Conservation (phyloP, 2,797 vertebrate species). For the Trachops cirrhosus region DNA sequence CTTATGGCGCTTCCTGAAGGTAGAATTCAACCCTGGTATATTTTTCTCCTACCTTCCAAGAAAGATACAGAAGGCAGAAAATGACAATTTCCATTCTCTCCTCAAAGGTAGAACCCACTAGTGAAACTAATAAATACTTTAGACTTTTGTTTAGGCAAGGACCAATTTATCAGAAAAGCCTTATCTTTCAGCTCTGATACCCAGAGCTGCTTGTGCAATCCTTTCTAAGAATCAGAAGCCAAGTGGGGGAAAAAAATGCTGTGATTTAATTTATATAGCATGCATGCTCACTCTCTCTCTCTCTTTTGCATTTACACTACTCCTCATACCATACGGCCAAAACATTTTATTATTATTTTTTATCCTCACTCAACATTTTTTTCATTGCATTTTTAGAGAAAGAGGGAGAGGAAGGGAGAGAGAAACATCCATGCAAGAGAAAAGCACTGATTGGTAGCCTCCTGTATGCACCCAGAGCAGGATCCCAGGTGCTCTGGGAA, state of each 20-base stretch:
- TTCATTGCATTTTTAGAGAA: no score
- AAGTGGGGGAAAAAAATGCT: not conserved
- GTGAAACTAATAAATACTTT: constrained; percentile 16
- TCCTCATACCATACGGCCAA: not conserved
- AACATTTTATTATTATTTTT: not conserved
- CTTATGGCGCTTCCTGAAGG: not conserved
- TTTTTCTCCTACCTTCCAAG: not conserved
- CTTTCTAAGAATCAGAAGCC: not conserved
- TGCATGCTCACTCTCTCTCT: not conserved
- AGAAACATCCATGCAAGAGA: no score
- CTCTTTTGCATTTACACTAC: not conserved
- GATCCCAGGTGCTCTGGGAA: no score
- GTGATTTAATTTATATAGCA: not conserved
- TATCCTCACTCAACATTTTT: no score
- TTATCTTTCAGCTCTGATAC: not conserved
- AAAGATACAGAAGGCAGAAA: not conserved
- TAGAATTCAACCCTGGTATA: not conserved
- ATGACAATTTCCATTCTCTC: constrained; percentile 33
- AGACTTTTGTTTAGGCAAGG: constrained; percentile 16
- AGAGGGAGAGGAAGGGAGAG: no score
- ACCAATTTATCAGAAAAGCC: not conserved
- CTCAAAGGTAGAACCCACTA: not conserved
- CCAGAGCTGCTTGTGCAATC: not conserved
- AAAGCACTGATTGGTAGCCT: no score
- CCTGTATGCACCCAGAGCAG: no score